phyloP scores from a whole-genome alignment of 1,140 invertebrate genomes.

The Eulimnadia texana region DNA sequence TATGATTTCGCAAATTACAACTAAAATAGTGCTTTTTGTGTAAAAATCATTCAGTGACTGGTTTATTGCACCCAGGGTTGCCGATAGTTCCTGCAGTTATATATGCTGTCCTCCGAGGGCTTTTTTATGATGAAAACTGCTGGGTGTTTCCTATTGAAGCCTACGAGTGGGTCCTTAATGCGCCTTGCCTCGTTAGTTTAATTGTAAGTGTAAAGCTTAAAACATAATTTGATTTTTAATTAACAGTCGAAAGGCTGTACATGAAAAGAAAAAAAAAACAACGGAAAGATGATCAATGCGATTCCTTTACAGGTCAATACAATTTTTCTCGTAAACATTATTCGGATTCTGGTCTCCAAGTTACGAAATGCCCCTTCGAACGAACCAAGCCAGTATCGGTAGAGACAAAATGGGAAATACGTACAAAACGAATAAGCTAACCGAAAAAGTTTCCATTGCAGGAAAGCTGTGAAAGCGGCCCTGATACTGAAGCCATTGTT shows the following conservation, averaged over 20 bases:
- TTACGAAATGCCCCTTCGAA: constrained; percentile 34
- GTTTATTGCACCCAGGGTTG: too few relatives aligned
- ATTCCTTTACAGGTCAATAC: constrained; percentile 31
- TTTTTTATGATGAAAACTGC: constrained; percentile 25
- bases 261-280: too few relatives aligned
- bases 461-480: constrained; percentile 40
- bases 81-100: neutral
- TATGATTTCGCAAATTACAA: too few relatives aligned
- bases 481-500: constrained; percentile 41
- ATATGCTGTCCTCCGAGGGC: neutral
- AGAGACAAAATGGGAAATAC: constrained; percentile 17
- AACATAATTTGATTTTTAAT: too few relatives aligned
- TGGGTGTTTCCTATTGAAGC: constrained; percentile 31
- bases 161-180: constrained; percentile 35
- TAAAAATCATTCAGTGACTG: too few relatives aligned
- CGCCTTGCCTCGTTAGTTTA: constrained; percentile 34
- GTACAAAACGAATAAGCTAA: neutral
- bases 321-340: constrained; percentile 37
- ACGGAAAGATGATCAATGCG: too few relatives aligned
- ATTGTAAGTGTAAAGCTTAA: constrained; percentile 30
- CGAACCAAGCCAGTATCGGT: constrained; percentile 43
- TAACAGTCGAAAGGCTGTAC: too few relatives aligned
- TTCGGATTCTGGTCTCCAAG: constrained; percentile 38
- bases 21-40: too few relatives aligned
- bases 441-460: too few relatives aligned